Evolutionary conservation across 2,113 vertebrate species (phyloP).

Genomic region (Calypte anna): DNA sequence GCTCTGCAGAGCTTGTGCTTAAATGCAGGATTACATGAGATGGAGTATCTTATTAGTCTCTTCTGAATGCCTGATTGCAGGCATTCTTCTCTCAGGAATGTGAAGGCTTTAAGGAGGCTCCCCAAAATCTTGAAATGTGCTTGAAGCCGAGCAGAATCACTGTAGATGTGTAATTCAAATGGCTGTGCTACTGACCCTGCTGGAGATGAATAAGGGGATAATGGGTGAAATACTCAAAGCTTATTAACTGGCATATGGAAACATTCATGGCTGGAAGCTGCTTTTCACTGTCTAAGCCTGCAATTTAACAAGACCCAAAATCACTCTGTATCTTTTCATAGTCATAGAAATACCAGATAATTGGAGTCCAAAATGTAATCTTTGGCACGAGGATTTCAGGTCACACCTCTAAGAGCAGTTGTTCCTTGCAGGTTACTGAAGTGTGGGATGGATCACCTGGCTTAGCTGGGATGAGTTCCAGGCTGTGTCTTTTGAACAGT

Average conservation of each 20-base stretch:
- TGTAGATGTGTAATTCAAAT: not conserved
- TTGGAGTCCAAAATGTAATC: not conserved
- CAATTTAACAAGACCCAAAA: slow-evolving; percentile 2
- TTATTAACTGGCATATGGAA: slow-evolving; percentile 60
- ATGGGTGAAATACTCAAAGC: slow-evolving; percentile 34
- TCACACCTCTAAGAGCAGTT: not conserved
- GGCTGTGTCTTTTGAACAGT: not conserved
- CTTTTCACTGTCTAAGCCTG: not conserved
- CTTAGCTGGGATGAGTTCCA: not conserved
- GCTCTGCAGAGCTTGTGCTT: not conserved
- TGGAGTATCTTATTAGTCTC: not conserved
- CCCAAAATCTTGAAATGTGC: not conserved
- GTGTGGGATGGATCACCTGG: not conserved
- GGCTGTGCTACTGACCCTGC: not conserved
- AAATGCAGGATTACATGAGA: not conserved
- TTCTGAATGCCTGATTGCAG: not conserved
- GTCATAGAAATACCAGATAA: not conserved
- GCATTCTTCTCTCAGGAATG: not conserved
- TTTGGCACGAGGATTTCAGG: not conserved
- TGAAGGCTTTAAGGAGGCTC: not conserved
- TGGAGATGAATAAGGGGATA: slow-evolving; percentile 13
- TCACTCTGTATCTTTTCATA: not conserved
- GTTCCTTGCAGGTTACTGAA: not conserved
- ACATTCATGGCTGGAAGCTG: not conserved
- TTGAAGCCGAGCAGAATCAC: not conserved